phyloP scores from a whole-genome alignment of 2,888 invertebrate species.

The Hyppa rectilinea region DNA sequence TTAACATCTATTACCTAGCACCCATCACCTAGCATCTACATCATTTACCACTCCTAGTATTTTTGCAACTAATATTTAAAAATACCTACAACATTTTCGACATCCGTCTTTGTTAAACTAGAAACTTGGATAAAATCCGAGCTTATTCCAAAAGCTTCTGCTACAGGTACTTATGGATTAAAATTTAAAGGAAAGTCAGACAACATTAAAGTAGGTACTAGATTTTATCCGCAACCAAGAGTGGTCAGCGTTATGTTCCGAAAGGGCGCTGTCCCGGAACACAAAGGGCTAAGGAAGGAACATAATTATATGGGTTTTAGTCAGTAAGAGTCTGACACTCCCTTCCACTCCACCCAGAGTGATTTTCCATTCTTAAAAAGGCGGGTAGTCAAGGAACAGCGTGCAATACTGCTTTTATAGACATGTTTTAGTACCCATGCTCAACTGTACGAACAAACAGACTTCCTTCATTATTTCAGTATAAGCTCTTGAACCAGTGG shows the following conservation, averaged over 20 bases:
- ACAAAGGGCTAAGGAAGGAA: too few relatives aligned
- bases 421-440: too few relatives aligned
- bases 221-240: not conserved
- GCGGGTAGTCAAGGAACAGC: too few relatives aligned
- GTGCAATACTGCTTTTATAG: too few relatives aligned
- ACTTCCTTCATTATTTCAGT: not conserved
- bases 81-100: not conserved
- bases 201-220: not conserved
- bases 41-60: not conserved
- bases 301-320: too few relatives aligned
- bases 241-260: too few relatives aligned
- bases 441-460: conserved; percentile 20
- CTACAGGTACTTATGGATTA: not conserved
- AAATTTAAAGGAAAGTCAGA: not conserved
- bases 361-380: too few relatives aligned
- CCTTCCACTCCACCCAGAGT: too few relatives aligned
- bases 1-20: not conserved
- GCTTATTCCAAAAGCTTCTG: not conserved
- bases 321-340: too few relatives aligned
- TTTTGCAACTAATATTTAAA: not conserved
- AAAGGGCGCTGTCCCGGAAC: too few relatives aligned
- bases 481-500: conserved; percentile 9
- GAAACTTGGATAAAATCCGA: too few relatives aligned
- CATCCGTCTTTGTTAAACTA: not conserved
- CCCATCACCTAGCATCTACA: not conserved